Percentiles rank a stretch among this genome's conserved stretches.
These are phyloP conservation scores for Pandion haliaetus DNA, from an alignment of 2,113 vertebrate species.

Conservation along the genomic window DNA sequence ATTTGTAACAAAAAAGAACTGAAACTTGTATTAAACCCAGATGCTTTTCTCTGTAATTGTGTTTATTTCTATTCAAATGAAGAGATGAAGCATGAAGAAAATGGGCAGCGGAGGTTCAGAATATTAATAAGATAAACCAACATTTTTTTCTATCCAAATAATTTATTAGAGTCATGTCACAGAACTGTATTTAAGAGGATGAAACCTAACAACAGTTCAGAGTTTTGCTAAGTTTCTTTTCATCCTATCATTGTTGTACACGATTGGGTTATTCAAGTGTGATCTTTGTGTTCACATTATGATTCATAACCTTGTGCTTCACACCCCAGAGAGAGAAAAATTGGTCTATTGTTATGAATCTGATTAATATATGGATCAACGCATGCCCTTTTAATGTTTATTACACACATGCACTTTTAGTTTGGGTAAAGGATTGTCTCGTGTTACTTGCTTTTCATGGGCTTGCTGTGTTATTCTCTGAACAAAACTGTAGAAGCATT, in stretches of 20 bases:
- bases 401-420: not conserved
- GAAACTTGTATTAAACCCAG: not conserved
- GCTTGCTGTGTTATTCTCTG: not conserved
- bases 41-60: not conserved
- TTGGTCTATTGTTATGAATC: slow-evolving; percentile 18
- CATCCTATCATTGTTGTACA: not conserved
- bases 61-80: not conserved
- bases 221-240: slow-evolving; percentile 56
- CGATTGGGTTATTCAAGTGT: slow-evolving; percentile 55
- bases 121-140: slow-evolving; percentile 23
- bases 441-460: not conserved
- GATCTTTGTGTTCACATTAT: not conserved
- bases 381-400: slow-evolving; percentile 35
- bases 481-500: not conserved
- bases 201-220: not conserved
- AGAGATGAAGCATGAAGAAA: slow-evolving; percentile 24
- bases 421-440: not conserved
- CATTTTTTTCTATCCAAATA: not conserved
- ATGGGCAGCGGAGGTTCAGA: not conserved
- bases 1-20: not conserved
- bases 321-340: slow-evolving; percentile 23
- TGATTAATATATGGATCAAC: slow-evolving; percentile 47
- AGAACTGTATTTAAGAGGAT: slow-evolving; percentile 3
- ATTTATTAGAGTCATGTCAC: not conserved
- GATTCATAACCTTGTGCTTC: slow-evolving; percentile 37